phyloP scores from a whole-genome alignment of 2,797 vertebrate species.

The Thripadectes ignobilis region DNA sequence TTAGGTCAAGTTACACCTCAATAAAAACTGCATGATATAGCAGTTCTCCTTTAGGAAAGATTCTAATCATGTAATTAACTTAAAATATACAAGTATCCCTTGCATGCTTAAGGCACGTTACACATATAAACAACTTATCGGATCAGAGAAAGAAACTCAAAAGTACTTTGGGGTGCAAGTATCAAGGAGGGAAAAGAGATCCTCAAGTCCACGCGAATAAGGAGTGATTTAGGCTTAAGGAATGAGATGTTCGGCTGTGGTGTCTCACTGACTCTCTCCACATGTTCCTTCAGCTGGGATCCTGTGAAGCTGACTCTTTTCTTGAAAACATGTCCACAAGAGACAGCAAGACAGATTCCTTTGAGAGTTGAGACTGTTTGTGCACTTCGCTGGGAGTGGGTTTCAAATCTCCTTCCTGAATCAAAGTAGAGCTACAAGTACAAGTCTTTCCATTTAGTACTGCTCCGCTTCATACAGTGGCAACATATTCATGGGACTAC shows the following conservation, averaged over 20 bases:
- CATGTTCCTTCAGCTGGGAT: not conserved
- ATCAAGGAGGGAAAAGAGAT: not conserved
- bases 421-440: not conserved
- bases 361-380: not conserved
- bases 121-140: not conserved
- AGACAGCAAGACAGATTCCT: not conserved
- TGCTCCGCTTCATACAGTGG: not conserved
- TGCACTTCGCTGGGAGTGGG: not conserved
- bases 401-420: not conserved
- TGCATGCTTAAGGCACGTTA: not conserved
- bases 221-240: not conserved
- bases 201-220: not conserved
- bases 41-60: not conserved
- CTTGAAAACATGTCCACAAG: not conserved
- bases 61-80: not conserved
- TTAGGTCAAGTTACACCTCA: not conserved
- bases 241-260: not conserved
- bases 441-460: not conserved
- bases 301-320: not conserved
- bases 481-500: not conserved
- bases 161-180: not conserved
- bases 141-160: not conserved
- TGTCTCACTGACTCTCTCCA: not conserved
- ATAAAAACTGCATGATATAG: not conserved
- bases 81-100: not conserved